phyloP scores from a whole-genome alignment of 2,888 invertebrate genomes.

The Caprella mutica region DNA sequence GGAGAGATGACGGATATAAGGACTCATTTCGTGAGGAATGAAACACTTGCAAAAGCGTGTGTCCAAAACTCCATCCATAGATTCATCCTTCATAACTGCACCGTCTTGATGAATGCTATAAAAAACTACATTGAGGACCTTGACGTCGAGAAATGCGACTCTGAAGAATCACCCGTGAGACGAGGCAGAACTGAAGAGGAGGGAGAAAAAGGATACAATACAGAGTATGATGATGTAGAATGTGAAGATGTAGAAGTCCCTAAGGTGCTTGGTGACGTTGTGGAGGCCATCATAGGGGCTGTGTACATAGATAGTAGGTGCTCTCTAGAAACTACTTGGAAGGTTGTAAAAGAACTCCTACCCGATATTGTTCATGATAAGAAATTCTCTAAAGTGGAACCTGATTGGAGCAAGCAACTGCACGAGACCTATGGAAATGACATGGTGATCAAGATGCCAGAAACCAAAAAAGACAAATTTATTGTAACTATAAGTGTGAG shows the following conservation, averaged over 20 bases:
- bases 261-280: conserved; percentile 80
- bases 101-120: too few relatives aligned
- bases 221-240: conserved; percentile 43
- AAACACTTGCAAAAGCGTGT: conserved; percentile 79
- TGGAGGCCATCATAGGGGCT: conserved; percentile 84
- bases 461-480: too few relatives aligned
- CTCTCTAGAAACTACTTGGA: conserved; percentile 44
- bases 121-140: too few relatives aligned
- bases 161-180: too few relatives aligned
- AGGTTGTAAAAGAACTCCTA: background rate
- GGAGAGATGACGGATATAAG: conserved; percentile 85
- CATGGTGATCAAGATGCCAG: too few relatives aligned
- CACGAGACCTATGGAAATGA: too few relatives aligned
- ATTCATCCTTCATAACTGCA: conserved; percentile 50
- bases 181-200: too few relatives aligned
- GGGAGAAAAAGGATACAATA: too few relatives aligned
- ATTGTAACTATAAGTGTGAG: too few relatives aligned
- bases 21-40: conserved; percentile 64
- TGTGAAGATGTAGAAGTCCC: conserved; percentile 82
- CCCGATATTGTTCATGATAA: background rate
- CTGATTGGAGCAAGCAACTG: too few relatives aligned
- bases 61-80: conserved; percentile 77
- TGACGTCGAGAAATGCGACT: too few relatives aligned
- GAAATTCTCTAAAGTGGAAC: too few relatives aligned
- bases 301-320: conserved; percentile 75